Base-by-base conservation (phyloP, 2,113 vertebrate species). In the Gobio gobio region DNA sequence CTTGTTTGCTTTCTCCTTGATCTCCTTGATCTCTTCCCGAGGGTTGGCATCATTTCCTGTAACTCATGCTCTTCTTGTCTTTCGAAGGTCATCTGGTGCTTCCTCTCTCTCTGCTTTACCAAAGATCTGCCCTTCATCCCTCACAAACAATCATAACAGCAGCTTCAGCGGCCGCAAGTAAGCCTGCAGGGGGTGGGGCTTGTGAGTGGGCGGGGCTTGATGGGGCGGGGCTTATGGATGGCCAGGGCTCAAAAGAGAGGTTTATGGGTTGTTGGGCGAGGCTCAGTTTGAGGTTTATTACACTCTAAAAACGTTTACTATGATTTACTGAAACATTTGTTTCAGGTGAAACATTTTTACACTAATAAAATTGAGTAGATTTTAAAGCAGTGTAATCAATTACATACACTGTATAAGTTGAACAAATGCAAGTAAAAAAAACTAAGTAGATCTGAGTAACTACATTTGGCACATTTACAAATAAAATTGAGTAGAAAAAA, bases 151-250 rank as follows among this genome's bases (percentile, higher is more conserved):
- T 98, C 98, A 98, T 98, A 99, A 96, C 96, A 97, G 96, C 97
- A 98, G 96, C 97, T 98, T 99, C 97, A 98, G 96, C 97, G 97
- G 96, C 97, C 97, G 98, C 97, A 99, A 99, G 98, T 99, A 99
- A 99, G 98, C 94, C 95, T 82, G 73, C 8, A 16, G 13, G 18
- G 86, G 85, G 83, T 54, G 74, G 78, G 88, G 85, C 87, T 56
- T 49, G 1, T 14, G 13, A 87, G 58, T 0, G n/a, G 12, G 47
- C 14, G 24, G 14, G 45, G 6, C 7, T 40, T 0, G 9, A 0
- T 12, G 10, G 10, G 58, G 22, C 22, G 9, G 58, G 58, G 58
- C 51, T 20, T 20, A 4, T 18, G 18, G 58, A 59, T 16, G 49
- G 4, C 13, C 14, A 7, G 20, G 56, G 7, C 49, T 49, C 3